Evolutionary conservation across 2,113 vertebrate genomes (phyloP).

Genomic region (Tragelaphus scriptus): DNA sequence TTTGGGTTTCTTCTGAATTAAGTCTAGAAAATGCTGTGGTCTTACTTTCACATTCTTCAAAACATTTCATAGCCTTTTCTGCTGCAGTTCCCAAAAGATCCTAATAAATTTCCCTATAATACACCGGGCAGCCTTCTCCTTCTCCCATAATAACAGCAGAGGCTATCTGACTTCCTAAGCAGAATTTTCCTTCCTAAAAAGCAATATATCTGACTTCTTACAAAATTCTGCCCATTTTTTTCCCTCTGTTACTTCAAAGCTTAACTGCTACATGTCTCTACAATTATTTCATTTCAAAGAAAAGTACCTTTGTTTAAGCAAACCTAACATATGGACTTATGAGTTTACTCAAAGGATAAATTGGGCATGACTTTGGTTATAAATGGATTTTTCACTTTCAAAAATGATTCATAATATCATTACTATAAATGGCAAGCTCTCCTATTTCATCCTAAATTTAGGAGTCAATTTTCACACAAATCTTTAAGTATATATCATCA

Average conservation of each 20-base stretch:
- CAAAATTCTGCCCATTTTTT: not conserved
- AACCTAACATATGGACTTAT: constrained; percentile 23
- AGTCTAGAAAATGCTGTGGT: not conserved
- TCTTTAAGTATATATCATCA: constrained; percentile 37
- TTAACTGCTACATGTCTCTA: not conserved
- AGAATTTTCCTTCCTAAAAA: constrained; percentile 27
- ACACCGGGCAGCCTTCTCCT: not conserved
- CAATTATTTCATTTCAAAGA: constrained; percentile 52
- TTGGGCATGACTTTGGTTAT: constrained; percentile 36
- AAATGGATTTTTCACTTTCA: constrained; percentile 46
- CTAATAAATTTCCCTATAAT: constrained; percentile 14
- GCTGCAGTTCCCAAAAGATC: not conserved
- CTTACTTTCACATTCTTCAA: constrained; percentile 32
- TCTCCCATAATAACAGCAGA: not conserved
- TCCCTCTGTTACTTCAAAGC: not conserved
- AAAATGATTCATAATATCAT: constrained; percentile 53
- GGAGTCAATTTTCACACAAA: constrained; percentile 39
- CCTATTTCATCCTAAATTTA: constrained; percentile 50
- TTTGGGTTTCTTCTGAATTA: not conserved
- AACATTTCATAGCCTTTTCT: constrained; percentile 19
- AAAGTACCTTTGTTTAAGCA: constrained; percentile 56
- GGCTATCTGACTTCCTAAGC: not conserved
- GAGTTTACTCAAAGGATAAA: constrained; percentile 59
- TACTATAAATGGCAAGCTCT: constrained; percentile 48
- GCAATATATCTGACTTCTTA: constrained; percentile 24